These are phyloP conservation scores for Hydropotes inermis DNA, from an alignment of 2,113 vertebrate genomes.

Conservation along the genomic window DNA sequence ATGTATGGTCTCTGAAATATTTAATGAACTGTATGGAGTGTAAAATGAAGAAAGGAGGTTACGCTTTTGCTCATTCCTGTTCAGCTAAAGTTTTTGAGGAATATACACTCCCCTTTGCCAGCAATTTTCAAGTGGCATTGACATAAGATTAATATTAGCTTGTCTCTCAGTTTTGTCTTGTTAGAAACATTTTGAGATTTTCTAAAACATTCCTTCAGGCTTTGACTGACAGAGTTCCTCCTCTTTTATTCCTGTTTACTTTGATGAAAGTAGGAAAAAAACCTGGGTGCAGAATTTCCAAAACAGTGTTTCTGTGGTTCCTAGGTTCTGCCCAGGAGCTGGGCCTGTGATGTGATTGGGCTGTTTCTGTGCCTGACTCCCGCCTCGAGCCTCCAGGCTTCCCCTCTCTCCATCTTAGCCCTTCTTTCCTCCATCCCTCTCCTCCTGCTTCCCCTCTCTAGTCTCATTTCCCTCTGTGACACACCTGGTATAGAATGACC, in stretches of 20 bases:
- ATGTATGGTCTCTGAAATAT: neutral
- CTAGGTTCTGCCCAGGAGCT: neutral
- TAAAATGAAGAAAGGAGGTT: neutral
- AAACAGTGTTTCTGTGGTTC: neutral
- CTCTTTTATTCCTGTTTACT: neutral
- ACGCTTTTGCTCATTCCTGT: neutral
- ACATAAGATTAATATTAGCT: neutral
- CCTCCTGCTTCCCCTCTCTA: no score
- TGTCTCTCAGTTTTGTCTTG: neutral
- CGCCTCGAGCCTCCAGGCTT: neutral
- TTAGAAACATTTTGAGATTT: neutral
- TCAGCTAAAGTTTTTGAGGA: neutral
- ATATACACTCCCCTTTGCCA: neutral
- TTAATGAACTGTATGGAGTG: neutral
- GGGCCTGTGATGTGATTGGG: neutral
- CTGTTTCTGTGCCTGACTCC: fast-evolving
- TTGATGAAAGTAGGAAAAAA: neutral
- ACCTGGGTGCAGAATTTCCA: neutral
- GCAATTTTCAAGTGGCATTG: neutral
- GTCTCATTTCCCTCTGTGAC: neutral
- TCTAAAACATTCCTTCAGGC: neutral
- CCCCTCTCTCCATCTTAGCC: neutral
- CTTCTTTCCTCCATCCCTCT: neutral
- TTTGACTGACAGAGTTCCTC: neutral
- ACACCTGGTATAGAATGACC: neutral